Evolutionary conservation across 2,888 invertebrate genomes (phyloP).

Genomic region (Cristatella mucedo): DNA sequence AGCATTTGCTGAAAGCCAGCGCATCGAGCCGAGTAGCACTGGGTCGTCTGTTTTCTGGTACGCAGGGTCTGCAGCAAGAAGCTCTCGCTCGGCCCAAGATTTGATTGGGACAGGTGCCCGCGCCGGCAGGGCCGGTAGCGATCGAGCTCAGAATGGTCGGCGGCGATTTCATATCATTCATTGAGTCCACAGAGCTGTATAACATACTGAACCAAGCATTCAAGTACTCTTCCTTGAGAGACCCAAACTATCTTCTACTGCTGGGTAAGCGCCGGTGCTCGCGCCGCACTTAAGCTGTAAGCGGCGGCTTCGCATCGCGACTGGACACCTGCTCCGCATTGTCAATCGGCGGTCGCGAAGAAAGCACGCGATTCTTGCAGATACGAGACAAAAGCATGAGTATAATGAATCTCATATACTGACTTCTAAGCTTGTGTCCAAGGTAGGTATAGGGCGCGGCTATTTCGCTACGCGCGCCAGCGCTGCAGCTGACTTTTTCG

Average conservation of each 20-base stretch:
- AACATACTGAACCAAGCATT: constrained; percentile 33
- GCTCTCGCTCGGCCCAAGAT: too few relatives aligned
- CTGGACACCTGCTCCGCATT: too few relatives aligned
- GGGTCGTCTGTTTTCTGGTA: too few relatives aligned
- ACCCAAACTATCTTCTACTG: constrained; percentile 26
- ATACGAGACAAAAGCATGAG: constrained; percentile 31
- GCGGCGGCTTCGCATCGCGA: too few relatives aligned
- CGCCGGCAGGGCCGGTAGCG: too few relatives aligned
- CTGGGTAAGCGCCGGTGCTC: constrained; percentile 23
- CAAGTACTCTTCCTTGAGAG: constrained; percentile 23
- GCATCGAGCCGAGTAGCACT: too few relatives aligned
- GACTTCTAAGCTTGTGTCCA: constrained; percentile 32
- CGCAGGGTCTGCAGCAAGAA: too few relatives aligned
- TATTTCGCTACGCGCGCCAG: background rate
- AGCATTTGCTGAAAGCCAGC: too few relatives aligned
- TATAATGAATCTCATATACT: constrained; percentile 38
- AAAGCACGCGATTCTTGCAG: constrained; percentile 22
- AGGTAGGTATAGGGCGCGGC: constrained; percentile 17
- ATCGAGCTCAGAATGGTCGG: too few relatives aligned
- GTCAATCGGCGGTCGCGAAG: too few relatives aligned
- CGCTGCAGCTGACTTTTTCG: constrained; percentile 5
- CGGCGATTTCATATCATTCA: constrained; percentile 19
- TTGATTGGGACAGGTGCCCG: too few relatives aligned
- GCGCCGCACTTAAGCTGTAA: too few relatives aligned
- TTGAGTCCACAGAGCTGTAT: constrained; percentile 30